Percentiles rank a stretch among this genome's conserved stretches.
Conservation (phyloP, 2,888 invertebrate species). For the Ophonus ardosiacus region DNA sequence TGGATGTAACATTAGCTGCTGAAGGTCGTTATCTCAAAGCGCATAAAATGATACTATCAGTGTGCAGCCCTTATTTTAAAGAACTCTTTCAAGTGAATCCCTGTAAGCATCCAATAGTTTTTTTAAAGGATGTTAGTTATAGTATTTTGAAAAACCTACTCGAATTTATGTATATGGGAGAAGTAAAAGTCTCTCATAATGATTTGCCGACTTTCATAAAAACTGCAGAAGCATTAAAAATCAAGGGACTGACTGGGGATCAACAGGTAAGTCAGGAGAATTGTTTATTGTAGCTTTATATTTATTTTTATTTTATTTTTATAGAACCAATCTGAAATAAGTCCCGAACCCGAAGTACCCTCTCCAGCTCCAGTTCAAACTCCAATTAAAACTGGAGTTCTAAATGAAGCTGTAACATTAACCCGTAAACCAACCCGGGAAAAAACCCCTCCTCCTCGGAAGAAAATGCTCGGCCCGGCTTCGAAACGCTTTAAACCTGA, state of each 20-base stretch:
- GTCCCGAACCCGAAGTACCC: constrained; percentile 12
- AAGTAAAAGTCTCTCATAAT: constrained; percentile 76
- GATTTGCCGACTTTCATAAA: constrained; percentile 74
- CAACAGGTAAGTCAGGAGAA: constrained; percentile 71
- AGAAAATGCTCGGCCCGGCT: constrained; percentile 65
- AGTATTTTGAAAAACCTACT: constrained; percentile 78
- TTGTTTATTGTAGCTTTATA: neutral
- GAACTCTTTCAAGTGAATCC: constrained; percentile 83
- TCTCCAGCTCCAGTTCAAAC: neutral
- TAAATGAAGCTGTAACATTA: neutral
- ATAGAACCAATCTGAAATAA: constrained; percentile 14
- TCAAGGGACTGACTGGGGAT: constrained; percentile 75
- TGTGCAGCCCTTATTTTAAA: constrained; percentile 85
- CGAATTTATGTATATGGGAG: constrained; percentile 81
- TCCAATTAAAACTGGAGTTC: neutral
- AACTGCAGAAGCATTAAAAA: constrained; percentile 75
- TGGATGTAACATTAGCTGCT: constrained; percentile 75
- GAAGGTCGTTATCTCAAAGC: constrained; percentile 82
- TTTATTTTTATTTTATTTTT: constrained; percentile 18
- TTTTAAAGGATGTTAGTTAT: constrained; percentile 80
- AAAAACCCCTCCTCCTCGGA: constrained; percentile 53
- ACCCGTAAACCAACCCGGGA: constrained; percentile 54
- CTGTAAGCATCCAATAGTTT: constrained; percentile 82
- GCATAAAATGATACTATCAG: constrained; percentile 84
- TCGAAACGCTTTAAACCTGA: constrained; percentile 65